Evolutionary conservation across 1,140 invertebrate genomes (phyloP).

Genomic region (Phortica variegata): DNA sequence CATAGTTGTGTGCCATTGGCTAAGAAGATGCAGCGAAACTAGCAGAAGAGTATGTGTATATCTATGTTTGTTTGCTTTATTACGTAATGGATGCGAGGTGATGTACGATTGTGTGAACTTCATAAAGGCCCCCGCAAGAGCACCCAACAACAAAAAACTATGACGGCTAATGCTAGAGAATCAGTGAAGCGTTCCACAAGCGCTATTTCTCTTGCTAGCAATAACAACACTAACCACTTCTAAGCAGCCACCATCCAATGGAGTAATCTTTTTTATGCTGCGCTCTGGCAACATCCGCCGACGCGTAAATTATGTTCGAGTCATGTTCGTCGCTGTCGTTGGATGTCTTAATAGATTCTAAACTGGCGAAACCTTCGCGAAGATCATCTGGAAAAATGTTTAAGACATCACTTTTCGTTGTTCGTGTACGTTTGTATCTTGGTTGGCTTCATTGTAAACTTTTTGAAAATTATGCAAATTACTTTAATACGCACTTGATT

Average conservation of each 20-base stretch:
- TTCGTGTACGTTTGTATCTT: slow-evolving; percentile 7
- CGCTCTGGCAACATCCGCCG: slow-evolving; percentile 39
- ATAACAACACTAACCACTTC: too few relatives aligned
- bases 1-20: slow-evolving; percentile 5
- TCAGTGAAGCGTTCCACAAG: slow-evolving; percentile 27
- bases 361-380: slow-evolving; percentile 17
- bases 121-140: neutral
- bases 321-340: slow-evolving; percentile 39
- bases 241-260: slow-evolving; percentile 32
- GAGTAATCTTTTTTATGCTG: too few relatives aligned
- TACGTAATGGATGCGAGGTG: neutral
- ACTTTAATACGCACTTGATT: slow-evolving; percentile 36
- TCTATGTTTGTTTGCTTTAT: too few relatives aligned
- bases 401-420: neutral
- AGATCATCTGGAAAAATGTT: slow-evolving; percentile 42
- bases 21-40: slow-evolving; percentile 17
- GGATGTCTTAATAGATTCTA: slow-evolving; percentile 8
- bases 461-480: slow-evolving; percentile 49
- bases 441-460: slow-evolving; percentile 18
- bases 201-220: too few relatives aligned
- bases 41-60: too few relatives aligned
- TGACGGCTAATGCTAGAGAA: neutral
- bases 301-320: slow-evolving; percentile 50
- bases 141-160: neutral
- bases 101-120: neutral